Evolutionary conservation across 2,888 invertebrate genomes (phyloP), one percentile per base, ranked within the genome.

Genomic region (Drosophila stalkeri): DNA sequence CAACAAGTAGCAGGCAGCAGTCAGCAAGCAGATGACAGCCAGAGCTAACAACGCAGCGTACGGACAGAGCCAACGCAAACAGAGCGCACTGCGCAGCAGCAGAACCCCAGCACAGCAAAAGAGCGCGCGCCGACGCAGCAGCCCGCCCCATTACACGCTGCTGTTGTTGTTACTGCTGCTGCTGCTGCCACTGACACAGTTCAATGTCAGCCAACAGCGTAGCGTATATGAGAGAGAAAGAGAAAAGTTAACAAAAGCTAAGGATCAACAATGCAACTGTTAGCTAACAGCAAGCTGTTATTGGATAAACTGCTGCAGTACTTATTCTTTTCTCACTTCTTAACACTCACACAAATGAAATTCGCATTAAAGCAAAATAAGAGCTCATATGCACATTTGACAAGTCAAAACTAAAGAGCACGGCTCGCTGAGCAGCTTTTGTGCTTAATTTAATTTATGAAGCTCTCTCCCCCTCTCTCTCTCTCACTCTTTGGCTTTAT

Each of bases 161-260:
- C 60, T 68, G 64, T 39, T 16, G 37, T 7, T 39, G 37, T 31
- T 55, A 55, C 43, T 57, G 47, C 44, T 64, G 64, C 77, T 81
- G 44, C 46, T 67, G 66, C 78, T 81, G 82, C 80, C 78, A 87
- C 82, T 83, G 85, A 79, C 87, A 85, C 82, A 80, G 80, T 85
- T 84, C 83, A 83, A 87, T 87, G 85, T 82, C 87, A 83, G 70
- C 33, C 39, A 68, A 61, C 47, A 6, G 60, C 49, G 27, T 27
- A 44, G 46, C 41, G 52, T n/a, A 63, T 62, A 59, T 37, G 51
- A 43, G 54, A 65, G 72, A 68, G 52, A 14, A 16, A 35, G n/a
- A 69, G 65, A 27, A 23, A 55, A 56, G 68, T 31, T 47, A 43
- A 41, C 60, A 61, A 63, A 67, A 39, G 33, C n/a, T 44, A 77